phyloP scores from a whole-genome alignment of 2,113 vertebrate genomes.

The Sialia sialis region DNA sequence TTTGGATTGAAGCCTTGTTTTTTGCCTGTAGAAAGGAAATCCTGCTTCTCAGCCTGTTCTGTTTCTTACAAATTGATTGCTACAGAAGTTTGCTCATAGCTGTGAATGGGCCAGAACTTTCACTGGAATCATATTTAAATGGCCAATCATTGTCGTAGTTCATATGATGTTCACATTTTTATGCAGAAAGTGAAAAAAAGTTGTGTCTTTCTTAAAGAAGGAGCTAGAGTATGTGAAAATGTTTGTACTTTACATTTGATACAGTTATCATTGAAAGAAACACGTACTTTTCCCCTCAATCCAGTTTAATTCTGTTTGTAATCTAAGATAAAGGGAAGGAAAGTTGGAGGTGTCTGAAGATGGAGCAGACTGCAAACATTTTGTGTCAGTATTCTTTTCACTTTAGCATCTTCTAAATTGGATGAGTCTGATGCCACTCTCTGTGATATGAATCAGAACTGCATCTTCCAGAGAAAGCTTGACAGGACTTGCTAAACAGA shows the following conservation, averaged over 20 bases:
- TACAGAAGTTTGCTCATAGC: neutral
- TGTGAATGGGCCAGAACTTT: neutral
- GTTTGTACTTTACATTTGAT: neutral
- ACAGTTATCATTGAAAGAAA: neutral
- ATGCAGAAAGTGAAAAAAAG: neutral
- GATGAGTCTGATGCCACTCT: neutral
- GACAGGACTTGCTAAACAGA: neutral
- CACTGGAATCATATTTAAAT: neutral
- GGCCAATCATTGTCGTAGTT: neutral
- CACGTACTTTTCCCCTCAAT: neutral
- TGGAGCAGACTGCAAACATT: neutral
- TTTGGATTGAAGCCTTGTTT: conserved; percentile 30
- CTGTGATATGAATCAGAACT: neutral
- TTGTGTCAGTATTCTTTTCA: neutral
- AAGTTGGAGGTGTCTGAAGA: neutral
- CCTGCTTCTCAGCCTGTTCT: neutral
- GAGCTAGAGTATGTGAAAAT: neutral
- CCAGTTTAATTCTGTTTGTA: neutral
- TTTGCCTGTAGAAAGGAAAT: neutral
- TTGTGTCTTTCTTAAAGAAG: neutral
- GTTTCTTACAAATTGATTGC: conserved; percentile 9
- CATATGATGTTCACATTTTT: neutral
- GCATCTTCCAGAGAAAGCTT: neutral
- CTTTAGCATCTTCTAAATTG: neutral
- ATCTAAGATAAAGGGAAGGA: neutral